These are phyloP conservation scores for Colostygia pectinataria DNA, from an alignment of 2,888 invertebrate genomes.

Conservation along the genomic window DNA sequence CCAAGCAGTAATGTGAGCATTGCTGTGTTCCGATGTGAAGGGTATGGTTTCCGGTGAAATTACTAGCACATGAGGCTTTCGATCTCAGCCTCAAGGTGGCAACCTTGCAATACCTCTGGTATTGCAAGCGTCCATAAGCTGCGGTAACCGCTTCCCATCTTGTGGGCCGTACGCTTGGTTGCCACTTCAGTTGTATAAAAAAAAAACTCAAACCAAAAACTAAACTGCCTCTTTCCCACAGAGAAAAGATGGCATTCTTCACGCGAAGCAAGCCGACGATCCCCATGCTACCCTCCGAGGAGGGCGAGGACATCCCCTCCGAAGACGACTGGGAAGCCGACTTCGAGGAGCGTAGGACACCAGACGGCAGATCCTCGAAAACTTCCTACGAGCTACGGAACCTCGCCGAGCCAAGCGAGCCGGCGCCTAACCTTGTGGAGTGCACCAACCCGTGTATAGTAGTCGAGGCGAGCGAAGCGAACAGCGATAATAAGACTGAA, in stretches of 20 bases:
- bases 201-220: neutral
- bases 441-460: conserved; percentile 65
- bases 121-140: no score
- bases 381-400: conserved; percentile 68
- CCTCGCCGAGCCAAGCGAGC: conserved; percentile 7
- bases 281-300: conserved; percentile 88
- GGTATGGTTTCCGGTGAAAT: no score
- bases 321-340: conserved; percentile 79
- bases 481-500: conserved; percentile 70
- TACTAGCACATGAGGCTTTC: no score
- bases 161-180: no score
- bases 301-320: conserved; percentile 69
- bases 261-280: conserved; percentile 90
- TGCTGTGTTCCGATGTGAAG: no score
- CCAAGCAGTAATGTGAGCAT: no score
- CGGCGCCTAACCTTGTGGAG: conserved; percentile 50
- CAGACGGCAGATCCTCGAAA: conserved; percentile 74
- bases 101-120: no score
- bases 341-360: conserved; percentile 69
- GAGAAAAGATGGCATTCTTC: conserved; percentile 98
- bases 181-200: no score
- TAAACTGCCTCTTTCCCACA: conserved; percentile 62
- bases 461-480: conserved; percentile 39
- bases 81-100: no score
- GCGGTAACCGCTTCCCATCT: no score